Base-by-base conservation (phyloP, 2,113 vertebrate species). In the Edolisoma coerulescens region DNA sequence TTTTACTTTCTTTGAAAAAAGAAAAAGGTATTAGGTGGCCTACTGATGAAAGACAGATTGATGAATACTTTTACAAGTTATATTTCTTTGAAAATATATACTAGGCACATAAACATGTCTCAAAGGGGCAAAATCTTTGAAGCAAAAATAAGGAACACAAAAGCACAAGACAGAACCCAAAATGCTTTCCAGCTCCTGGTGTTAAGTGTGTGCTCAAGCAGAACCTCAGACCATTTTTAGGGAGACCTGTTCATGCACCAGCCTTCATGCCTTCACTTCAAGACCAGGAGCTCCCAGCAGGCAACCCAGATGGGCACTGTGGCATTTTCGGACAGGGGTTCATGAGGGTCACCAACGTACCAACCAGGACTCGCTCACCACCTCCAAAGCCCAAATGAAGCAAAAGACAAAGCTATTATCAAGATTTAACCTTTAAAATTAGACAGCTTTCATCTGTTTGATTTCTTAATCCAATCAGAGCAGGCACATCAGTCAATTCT, bases 221-320 rank as follows among this genome's bases (percentile, higher is more conserved):
- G 23, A 33, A 47, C 6, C 35, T 71, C 2, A 0, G 23, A 16
- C 10, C 6, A 5, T 17, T 87, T 63, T 6, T 1, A 0, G 24
- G 6, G 28, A 79, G 7, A 24, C 3, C 5, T 42, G 9, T 27
- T 49, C 52, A 37, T 6, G 6, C 10, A 79, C 9, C 26, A 60
- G 24, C 8, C 41, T 56, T 76, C 52, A 35, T 16, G 18, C 16
- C 28, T 83, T 37, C 20, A 4, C 21, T 79, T 64, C 57, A 52
- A 39, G 32, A 59, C 28, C 50, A 87, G 20, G 14, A 92, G 13
- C 16, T 54, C 41, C 41, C 26, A 73, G 30, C 41, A 71, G 16
- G 32, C 24, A 74, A 42, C 14, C 12, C 18, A 68, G 26, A 39
- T 11, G 16, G 18, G 16, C 3, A 1, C 30, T 10, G 6, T 21